Conservation (phyloP, 2,797 vertebrate genomes). For the Hemitrygon akajei region DNA sequence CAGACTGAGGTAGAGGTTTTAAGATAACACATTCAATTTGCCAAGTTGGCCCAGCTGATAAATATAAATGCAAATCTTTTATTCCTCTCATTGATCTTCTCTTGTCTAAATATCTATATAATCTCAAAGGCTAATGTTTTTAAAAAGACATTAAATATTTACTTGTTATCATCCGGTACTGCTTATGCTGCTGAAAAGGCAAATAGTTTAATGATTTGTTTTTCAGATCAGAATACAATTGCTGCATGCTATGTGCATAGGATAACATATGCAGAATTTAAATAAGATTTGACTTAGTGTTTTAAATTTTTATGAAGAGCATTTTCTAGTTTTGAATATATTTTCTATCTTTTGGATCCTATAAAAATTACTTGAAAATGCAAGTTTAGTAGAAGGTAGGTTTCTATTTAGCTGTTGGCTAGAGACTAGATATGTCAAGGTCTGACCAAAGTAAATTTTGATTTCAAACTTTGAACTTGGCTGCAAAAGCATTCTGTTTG, state of each 20-base stretch:
- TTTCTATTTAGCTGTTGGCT: neutral
- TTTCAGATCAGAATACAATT: neutral
- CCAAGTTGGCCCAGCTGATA: neutral
- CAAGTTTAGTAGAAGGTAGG: neutral
- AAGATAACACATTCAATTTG: neutral
- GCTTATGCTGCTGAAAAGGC: neutral
- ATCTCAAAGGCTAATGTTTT: neutral
- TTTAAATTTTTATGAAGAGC: neutral
- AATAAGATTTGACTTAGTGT: neutral
- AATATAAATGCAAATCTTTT: neutral
- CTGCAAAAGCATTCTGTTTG: neutral
- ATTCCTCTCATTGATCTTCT: neutral
- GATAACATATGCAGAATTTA: neutral
- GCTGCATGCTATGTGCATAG: neutral
- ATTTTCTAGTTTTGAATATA: neutral
- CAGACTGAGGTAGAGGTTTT: too few relatives aligned
- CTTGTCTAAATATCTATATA: neutral
- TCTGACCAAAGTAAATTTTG: neutral
- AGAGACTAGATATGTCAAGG: neutral
- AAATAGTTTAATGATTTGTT: neutral
- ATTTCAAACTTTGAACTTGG: slow-evolving; percentile 4
- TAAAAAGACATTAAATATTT: neutral
- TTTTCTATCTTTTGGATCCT: neutral
- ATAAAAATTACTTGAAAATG: neutral
- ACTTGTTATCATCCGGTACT: neutral